Base-by-base conservation (phyloP, 1,140 invertebrate genomes). In the Drosophila subobscura region DNA sequence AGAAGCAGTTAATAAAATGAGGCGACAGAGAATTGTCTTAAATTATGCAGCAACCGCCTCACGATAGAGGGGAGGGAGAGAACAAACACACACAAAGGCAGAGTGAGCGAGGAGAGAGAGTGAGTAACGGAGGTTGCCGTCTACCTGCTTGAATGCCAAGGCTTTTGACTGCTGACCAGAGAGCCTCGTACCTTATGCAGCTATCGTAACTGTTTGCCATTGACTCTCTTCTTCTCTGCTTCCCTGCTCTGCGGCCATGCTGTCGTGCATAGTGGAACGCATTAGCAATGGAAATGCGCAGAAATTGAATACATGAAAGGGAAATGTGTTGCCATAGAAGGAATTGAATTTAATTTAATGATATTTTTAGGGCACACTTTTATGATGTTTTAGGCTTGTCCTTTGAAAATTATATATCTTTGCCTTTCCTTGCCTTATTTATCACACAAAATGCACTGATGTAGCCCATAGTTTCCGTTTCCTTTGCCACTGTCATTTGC, bases 1-100 rank as follows among this genome's bases (percentile, higher is more conserved):
- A 53, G 68, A 16, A 60, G 46, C 49, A 66, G 60, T 59, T 80
- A 52, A 70, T 66, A 77, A 86, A 77, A 77, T 56, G 57, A 42
- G 63, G 52, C 52, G 51, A 50, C 75, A 42, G 59, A 84, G 66
- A 67, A 72, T 72, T 68, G 80, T 57, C 72, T 61, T 63, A 55
- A 73, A 76, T 80, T 86, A 66, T 85, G 63, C 72, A 37, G 33
- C 10, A 37, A 53, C 51, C 14, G 45, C 27, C 41, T 5, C 1
- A 40, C 25, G 49, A 47, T 40, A 25, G 23, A 58, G 22, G 14
- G 58, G 8, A 37, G 33, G 22, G 14, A 49, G 8, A 37, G 33
- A 27, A 27, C 25, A 6, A 27, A 27, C 25, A 27, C 5, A 16
- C 27, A 0, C 16, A 20, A 12, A 23, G 10, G n/a, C n/a, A 4